Percentiles rank a stretch among this genome's conserved stretches.
These are phyloP conservation scores for Cerceris rybyensis DNA, from an alignment of 2,888 invertebrate genomes.

Conservation along the genomic window DNA sequence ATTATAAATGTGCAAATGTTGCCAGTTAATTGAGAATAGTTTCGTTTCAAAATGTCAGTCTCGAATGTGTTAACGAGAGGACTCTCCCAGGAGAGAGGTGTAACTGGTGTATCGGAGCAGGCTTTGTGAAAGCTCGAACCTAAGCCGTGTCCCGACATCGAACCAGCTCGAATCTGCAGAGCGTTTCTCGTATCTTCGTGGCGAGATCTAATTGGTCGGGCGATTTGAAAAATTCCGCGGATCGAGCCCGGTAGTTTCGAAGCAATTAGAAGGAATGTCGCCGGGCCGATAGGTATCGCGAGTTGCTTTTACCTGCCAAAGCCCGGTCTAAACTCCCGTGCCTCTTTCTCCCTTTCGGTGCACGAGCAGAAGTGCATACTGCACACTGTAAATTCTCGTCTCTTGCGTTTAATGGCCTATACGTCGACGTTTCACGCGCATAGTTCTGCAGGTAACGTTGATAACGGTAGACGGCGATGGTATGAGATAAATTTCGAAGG, in stretches of 20 bases:
- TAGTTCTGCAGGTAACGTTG: constrained; percentile 20
- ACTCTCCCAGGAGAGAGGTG: constrained; percentile 24
- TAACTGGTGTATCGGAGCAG: background rate
- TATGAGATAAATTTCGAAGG: constrained; percentile 29
- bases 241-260: constrained; percentile 58
- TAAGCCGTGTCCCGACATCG: background rate
- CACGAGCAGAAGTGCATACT: constrained; percentile 19
- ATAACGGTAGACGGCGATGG: constrained; percentile 28
- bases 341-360: background rate
- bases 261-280: constrained; percentile 73
- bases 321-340: constrained; percentile 14
- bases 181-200: constrained; percentile 31
- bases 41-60: too few relatives aligned
- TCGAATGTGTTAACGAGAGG: constrained; percentile 32
- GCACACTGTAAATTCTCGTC: constrained; percentile 13
- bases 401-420: constrained; percentile 21
- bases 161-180: background rate
- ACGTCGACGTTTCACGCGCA: constrained; percentile 17
- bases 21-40: too few relatives aligned
- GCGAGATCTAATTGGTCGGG: constrained; percentile 62
- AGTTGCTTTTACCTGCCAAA: constrained; percentile 39
- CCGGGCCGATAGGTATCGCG: constrained; percentile 53
- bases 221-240: constrained; percentile 49
- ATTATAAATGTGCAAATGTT: too few relatives aligned
- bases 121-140: constrained; percentile 36